A percentile compares a stretch with the other conserved stretches of the same genome.
These are phyloP conservation scores for Gisinianus flammeolus DNA, from an alignment of 2,888 invertebrate genomes.

Conservation along the genomic window DNA sequence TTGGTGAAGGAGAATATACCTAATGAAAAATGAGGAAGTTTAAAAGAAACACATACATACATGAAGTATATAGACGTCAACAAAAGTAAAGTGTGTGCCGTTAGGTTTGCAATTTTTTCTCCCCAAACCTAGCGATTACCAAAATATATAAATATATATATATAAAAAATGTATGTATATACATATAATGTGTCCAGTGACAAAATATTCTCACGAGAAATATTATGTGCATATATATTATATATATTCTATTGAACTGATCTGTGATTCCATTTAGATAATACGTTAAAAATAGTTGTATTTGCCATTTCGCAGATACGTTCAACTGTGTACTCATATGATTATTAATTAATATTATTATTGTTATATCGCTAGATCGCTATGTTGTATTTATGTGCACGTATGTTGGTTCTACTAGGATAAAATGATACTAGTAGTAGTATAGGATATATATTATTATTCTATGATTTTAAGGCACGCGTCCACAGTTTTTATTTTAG, in stretches of 20 bases:
- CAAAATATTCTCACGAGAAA: neutral
- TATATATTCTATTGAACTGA: conserved; percentile 43
- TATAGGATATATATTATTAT: neutral
- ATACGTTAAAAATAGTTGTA: neutral
- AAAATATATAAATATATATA: conserved; percentile 6
- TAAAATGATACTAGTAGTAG: neutral
- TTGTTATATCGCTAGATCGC: neutral
- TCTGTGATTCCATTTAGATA: conserved; percentile 55
- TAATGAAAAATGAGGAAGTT: too few species aligned
- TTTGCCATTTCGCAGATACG: conserved; percentile 10
- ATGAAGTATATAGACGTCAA: neutral
- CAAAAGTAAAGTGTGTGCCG: neutral
- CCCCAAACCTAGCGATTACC: neutral
- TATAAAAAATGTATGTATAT: conserved; percentile 2
- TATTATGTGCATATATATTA: neutral
- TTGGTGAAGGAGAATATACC: neutral
- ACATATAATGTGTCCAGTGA: neutral
- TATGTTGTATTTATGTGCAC: neutral
- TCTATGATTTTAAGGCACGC: neutral
- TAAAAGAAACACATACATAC: too few species aligned
- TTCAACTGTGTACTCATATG: conserved; percentile 11
- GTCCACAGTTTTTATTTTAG: neutral
- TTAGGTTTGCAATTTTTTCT: neutral
- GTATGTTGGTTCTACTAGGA: neutral
- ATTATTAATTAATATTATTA: neutral